Evolutionary conservation across 1,140 invertebrate genomes (phyloP).

Genomic region (Listronotus bonariensis): DNA sequence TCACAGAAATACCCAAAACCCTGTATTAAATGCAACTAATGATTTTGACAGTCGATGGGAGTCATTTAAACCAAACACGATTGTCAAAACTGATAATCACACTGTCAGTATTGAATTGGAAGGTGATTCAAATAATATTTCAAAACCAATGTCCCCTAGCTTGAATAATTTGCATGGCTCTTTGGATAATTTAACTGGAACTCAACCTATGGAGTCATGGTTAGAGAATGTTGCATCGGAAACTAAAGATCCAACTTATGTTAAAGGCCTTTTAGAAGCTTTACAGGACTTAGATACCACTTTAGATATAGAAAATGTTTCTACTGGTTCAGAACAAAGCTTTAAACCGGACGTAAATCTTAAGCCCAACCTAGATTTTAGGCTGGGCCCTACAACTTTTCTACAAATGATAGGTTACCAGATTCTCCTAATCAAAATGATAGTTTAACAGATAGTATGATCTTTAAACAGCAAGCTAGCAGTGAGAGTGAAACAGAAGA

Average conservation of each 20-base stretch:
- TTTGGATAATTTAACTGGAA: constrained; percentile 60
- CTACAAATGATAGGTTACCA: neutral
- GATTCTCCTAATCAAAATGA: constrained; percentile 28
- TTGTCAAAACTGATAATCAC: constrained; percentile 63
- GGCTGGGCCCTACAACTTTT: constrained; percentile 2
- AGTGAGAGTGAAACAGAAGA: constrained; percentile 70
- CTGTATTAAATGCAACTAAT: constrained; percentile 45
- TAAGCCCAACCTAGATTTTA: constrained; percentile 6
- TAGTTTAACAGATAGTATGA: constrained; percentile 42
- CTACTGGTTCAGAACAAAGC: constrained; percentile 36
- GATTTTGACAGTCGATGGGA: constrained; percentile 75
- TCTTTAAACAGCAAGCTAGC: constrained; percentile 43
- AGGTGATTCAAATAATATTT: constrained; percentile 22
- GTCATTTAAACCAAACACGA: constrained; percentile 65
- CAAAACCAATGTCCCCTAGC: constrained; percentile 52
- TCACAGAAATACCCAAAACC: constrained; percentile 51
- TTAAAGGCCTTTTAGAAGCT: constrained; percentile 66
- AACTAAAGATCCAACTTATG: constrained; percentile 60
- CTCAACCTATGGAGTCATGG: constrained; percentile 62
- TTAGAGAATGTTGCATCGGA: constrained; percentile 60
- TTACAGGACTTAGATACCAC: constrained; percentile 69
- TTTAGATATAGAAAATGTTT: constrained; percentile 65
- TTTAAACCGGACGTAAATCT: neutral
- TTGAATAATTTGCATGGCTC: constrained; percentile 67
- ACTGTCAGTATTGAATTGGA: constrained; percentile 44